These are phyloP conservation scores for Phyllotreta striolata DNA, from an alignment of 2,888 invertebrate species.

Conservation along the genomic window DNA sequence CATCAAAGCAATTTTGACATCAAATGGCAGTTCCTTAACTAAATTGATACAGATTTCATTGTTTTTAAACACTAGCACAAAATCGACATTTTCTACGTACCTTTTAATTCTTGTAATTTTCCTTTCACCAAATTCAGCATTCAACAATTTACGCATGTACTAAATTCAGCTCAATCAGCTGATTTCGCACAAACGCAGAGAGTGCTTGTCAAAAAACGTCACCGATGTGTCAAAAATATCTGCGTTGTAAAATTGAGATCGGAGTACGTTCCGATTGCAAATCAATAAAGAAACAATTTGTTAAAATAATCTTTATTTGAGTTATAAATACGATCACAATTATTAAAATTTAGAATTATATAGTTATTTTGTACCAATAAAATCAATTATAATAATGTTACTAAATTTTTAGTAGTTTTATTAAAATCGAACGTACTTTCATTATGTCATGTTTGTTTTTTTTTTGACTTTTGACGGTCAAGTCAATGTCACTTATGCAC, in stretches of 20 bases:
- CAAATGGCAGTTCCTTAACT: conserved; percentile 11
- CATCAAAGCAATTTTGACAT: conserved; percentile 20
- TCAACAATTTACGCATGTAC: conserved; percentile 30
- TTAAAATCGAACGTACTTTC: no score
- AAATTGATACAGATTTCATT: conserved; percentile 8
- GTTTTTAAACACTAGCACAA: conserved; percentile 15
- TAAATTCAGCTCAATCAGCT: conserved; percentile 29
- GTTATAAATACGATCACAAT: no score
- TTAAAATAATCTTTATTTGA: no score
- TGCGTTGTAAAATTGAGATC: not conserved
- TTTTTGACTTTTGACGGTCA: no score
- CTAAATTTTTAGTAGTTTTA: no score
- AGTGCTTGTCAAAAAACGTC: conserved; percentile 10
- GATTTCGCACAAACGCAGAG: conserved; percentile 25
- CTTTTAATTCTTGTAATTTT: conserved; percentile 25
- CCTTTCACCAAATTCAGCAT: conserved; percentile 28
- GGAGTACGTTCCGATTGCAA: no score
- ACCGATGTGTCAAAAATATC: not conserved
- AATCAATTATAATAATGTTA: no score
- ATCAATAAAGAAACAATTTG: no score
- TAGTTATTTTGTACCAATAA: no score
- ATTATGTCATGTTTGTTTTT: not conserved
- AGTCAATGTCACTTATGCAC: not conserved
- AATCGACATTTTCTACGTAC: conserved; percentile 17
- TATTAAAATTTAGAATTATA: no score